Evolutionary conservation across 2,888 invertebrate species (phyloP), one percentile per base, ranked within the genome.

Genomic region (Rhaphigaster nebulosa): DNA sequence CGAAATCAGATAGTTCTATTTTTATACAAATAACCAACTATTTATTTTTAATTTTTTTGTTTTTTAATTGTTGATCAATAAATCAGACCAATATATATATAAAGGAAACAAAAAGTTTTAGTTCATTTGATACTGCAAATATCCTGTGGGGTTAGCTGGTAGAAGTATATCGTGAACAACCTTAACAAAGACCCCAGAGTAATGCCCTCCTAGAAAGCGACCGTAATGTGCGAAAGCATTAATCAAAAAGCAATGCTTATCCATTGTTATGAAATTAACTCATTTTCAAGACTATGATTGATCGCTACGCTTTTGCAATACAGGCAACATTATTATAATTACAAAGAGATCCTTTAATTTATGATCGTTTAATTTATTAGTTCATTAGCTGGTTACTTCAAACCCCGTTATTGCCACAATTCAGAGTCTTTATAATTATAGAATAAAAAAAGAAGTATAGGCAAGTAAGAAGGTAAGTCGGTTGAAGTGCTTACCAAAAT

Each of bases 231-330:
- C 34, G 23, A 38, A 38, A 76, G 34, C 70, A 76, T 76, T 76
- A 76, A 76, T 76, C 38, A 76, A 38, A 76, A 76, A 23, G 34
- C 70, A 76, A 10, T 76, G 70, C 70, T 38, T 6, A 76, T 76
- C 34, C 70, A 38, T 76, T 76, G 70, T 76, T 38, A 34, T 76
- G 8, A 38, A 76, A 76, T 76, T 76, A 76, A 76, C 70, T 76
- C 70, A 38, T 76, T 76, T 76, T 38, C 70, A 76, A 76, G 34
- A 76, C 70, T 38, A 38, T 34, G 70, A 70, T 38, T 76, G 70
- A 76, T 76, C 8, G 38, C 38, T 38, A 23, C 1, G 10, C 34
- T 76, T 0, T 76, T 38, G 8, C 20, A 23, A 20, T 23, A 38
- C 70, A 76, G 38, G 20, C 20, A 20, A 20, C 20, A 5, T 76